Evolutionary conservation across 2,113 vertebrate genomes (phyloP), one percentile per base, ranked within the genome.

Genomic region (Cryptomyrus ogoouensis): DNA sequence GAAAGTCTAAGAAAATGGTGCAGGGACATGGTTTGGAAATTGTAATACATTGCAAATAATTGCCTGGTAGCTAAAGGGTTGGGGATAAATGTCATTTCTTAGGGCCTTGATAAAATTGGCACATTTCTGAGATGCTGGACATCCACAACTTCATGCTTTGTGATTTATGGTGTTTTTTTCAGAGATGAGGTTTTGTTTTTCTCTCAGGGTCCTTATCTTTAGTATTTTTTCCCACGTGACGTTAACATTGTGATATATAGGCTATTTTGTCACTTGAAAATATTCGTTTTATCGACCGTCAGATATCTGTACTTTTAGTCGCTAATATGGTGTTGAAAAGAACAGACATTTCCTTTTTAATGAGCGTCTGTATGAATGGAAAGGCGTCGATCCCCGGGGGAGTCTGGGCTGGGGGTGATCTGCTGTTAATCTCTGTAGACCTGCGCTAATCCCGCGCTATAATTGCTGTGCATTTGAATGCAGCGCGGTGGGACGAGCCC

Each of bases 1-100:
- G 52, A 53, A 53, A 53, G 27, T 2, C 70, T 77, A 39, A 77
- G 70, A 17, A 39, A 31, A 35, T 77, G 12, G 27, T 35, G 15
- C 49, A 19, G 27, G n/a, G 3, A 35, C 49, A 87, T 19, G 12
- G n/a, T 52, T 53, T 87, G 44, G 10, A 87, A 49, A 31, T 5
- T 87, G 27, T 87, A 52, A 87, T 87, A 49, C 42, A 24, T 49
- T 52, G 88, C 46, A 17, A 19, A 46, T 70, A 77, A 77, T 80
- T 58, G 46, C 49, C 17, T 39, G 66, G 17, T 80, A 80, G 47
- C 47, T 31, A 50, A 52, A 50, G 70, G 10, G 35, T 50, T 1
- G 1, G 31, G 44, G 17, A 80, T 53, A 89, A 89, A 89, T 83
- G 74, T 89, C 35, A 83, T 35, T 42, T 89, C 74, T 89, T 47